Percentiles rank a stretch among this genome's conserved stretches.
Evolutionary conservation across 2,113 vertebrate genomes (phyloP).

Genomic region (Oncorhynchus keta): DNA sequence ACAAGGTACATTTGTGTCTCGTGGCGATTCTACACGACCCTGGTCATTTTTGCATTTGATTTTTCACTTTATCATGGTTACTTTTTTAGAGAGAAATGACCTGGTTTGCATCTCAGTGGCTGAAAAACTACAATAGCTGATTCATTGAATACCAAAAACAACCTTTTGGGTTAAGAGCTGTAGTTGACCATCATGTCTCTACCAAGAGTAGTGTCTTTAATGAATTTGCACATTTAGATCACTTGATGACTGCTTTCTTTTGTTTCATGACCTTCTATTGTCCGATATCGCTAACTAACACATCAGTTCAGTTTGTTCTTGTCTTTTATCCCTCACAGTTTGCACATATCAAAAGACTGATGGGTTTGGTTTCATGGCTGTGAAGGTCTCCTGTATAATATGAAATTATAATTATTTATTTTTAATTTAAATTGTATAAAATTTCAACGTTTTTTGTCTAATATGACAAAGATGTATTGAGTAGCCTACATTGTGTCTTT

Average conservation of each 20-base stretch:
- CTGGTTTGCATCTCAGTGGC: neutral
- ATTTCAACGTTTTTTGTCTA: neutral
- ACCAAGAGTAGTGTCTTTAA: slow-evolving; percentile 18
- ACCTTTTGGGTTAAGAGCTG: slow-evolving; percentile 35
- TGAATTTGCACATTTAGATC: slow-evolving; percentile 48
- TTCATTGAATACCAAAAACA: neutral
- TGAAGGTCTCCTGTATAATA: slow-evolving; percentile 67
- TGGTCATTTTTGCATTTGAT: neutral
- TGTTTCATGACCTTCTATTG: slow-evolving; percentile 30
- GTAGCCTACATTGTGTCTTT: neutral
- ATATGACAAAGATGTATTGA: neutral
- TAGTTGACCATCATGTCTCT: slow-evolving; percentile 10
- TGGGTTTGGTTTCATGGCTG: slow-evolving; percentile 44
- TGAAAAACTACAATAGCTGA: neutral
- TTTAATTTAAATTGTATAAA: slow-evolving; percentile 35
- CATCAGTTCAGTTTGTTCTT: slow-evolving; percentile 30
- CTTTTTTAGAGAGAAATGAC: slow-evolving; percentile 28
- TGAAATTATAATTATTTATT: slow-evolving; percentile 74
- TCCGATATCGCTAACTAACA: too few relatives aligned
- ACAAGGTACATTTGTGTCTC: neutral
- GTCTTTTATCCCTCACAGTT: slow-evolving; percentile 59
- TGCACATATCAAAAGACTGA: slow-evolving; percentile 64
- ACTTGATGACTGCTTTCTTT: slow-evolving; percentile 28
- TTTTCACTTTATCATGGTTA: slow-evolving; percentile 40
- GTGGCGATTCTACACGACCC: neutral